These are phyloP conservation scores for Hyposoter dolosus DNA, from an alignment of 2,888 invertebrate genomes.

Conservation along the genomic window DNA sequence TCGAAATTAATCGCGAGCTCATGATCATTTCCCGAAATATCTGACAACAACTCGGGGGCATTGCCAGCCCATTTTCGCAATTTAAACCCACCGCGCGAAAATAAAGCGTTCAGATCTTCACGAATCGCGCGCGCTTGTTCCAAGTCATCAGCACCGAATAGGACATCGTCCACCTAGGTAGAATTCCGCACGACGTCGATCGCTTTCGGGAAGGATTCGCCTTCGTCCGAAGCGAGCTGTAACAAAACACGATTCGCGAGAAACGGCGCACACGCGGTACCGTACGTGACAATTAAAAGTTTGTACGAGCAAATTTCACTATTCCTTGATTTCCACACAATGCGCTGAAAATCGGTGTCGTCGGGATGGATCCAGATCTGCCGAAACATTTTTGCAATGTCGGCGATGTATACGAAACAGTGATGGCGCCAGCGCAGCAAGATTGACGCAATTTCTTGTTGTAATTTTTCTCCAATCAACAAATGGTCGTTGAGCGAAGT, in stretches of 20 bases:
- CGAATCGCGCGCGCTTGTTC: background rate
- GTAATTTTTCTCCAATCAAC: constrained; percentile 46
- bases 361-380: constrained; percentile 46
- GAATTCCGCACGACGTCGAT: constrained; percentile 58
- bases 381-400: constrained; percentile 57
- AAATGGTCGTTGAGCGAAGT: constrained; percentile 62
- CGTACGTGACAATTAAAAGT: constrained; percentile 71
- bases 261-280: constrained; percentile 71
- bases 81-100: constrained; percentile 11
- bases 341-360: constrained; percentile 69
- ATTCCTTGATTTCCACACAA: constrained; percentile 71
- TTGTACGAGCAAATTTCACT: constrained; percentile 29
- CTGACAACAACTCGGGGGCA: background rate
- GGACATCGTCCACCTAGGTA: constrained; percentile 71
- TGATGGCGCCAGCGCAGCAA: constrained; percentile 37
- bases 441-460: constrained; percentile 37
- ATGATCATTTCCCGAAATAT: background rate
- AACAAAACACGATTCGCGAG: constrained; percentile 70
- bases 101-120: background rate
- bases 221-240: constrained; percentile 67
- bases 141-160: constrained; percentile 37
- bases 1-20: constrained; percentile 9
- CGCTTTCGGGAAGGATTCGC: constrained; percentile 61
- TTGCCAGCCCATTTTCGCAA: constrained; percentile 24
- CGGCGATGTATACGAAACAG: constrained; percentile 49